Conservation (phyloP, 2,113 vertebrate species). For the Uropsilus gracilis region DNA sequence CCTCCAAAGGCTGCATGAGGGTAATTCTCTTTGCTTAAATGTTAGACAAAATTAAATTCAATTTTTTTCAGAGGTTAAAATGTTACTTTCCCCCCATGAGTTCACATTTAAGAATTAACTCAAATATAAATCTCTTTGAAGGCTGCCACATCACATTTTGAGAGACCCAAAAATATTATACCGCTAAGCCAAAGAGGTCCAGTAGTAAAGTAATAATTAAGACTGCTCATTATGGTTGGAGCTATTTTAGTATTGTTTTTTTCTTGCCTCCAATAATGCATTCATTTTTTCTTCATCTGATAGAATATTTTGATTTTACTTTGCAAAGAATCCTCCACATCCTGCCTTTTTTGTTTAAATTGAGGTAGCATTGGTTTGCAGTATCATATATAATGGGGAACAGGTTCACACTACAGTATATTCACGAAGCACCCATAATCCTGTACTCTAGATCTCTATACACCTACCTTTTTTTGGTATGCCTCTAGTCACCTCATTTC, state of each 20-base stretch:
- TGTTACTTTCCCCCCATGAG: background rate
- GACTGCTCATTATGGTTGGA: background rate
- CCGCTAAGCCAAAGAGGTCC: background rate
- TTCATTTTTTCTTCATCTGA: background rate
- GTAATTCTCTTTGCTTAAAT: constrained; percentile 48
- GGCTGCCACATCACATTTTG: background rate
- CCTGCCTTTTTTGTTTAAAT: no score
- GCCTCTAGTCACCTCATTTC: no score
- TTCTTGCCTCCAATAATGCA: fast-evolving
- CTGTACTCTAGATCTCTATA: no score
- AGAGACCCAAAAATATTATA: background rate
- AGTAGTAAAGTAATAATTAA: background rate
- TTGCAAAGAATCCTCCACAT: background rate
- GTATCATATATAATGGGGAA: no score
- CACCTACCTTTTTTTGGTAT: no score
- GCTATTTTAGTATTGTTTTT: background rate
- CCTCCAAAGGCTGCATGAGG: background rate
- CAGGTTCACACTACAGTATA: no score
- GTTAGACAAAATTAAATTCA: constrained; percentile 47
- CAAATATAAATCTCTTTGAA: constrained; percentile 17
- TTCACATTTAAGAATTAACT: constrained; percentile 1
- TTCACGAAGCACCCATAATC: no score
- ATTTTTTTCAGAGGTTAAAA: constrained; percentile 34
- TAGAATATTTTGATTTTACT: constrained; percentile 7
- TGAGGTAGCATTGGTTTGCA: no score